Conservation (phyloP, 2,888 invertebrate species). For the Amiota minor region DNA sequence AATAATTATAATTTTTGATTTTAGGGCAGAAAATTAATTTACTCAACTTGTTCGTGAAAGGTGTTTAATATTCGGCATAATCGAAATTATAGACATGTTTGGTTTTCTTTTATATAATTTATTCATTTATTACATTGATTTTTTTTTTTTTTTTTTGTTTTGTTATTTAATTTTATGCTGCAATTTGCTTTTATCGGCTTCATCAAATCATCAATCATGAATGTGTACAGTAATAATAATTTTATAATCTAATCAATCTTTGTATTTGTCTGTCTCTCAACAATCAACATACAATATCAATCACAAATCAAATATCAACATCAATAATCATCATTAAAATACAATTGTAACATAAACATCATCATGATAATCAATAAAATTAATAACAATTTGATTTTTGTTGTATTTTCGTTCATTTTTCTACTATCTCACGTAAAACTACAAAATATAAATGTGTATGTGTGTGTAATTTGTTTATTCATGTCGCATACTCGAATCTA, state of each 20-base stretch:
- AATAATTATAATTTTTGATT: too few species aligned
- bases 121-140: conserved; percentile 29
- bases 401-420: conserved; percentile 23
- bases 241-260: conserved; percentile 2
- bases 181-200: not conserved
- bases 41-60: too few species aligned
- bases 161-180: conserved; percentile 21
- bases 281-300: too few species aligned
- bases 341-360: conserved; percentile 9
- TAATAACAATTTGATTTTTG: conserved; percentile 21
- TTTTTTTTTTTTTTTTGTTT: too few species aligned
- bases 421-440: conserved; percentile 10
- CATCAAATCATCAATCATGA: conserved; percentile 23
- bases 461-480: not conserved
- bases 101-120: not conserved
- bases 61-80: too few species aligned
- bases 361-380: not conserved
- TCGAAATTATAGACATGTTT: too few species aligned
- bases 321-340: not conserved
- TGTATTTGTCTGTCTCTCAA: not conserved
- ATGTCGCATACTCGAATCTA: conserved; percentile 12
- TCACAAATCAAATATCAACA: too few species aligned
- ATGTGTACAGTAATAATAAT: conserved; percentile 39
- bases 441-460: not conserved
- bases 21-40: too few species aligned